A percentile compares a stretch with the other conserved stretches of the same genome.
These are phyloP conservation scores for Brenthis daphne DNA, from an alignment of 2,888 invertebrate genomes.

Conservation along the genomic window DNA sequence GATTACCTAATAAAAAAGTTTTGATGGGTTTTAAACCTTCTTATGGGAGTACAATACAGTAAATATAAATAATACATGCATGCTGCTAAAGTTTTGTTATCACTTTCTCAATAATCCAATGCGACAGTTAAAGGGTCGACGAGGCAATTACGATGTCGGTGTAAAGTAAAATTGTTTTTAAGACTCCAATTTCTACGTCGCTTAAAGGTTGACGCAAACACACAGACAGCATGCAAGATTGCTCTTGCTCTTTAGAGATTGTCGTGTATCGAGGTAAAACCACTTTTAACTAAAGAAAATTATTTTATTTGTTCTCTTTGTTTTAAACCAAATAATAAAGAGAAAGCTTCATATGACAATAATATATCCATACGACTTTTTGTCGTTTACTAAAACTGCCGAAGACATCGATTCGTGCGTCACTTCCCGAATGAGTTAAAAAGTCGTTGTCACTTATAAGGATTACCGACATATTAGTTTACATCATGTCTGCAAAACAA, in stretches of 20 bases:
- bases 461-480: constrained; percentile 36
- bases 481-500: constrained; percentile 23
- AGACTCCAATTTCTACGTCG: constrained; percentile 17
- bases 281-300: constrained; percentile 6
- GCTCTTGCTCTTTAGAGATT: background rate
- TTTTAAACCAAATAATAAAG: too few relatives aligned
- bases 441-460: constrained; percentile 31
- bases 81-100: constrained; percentile 1
- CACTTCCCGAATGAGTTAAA: constrained; percentile 21
- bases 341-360: too few relatives aligned
- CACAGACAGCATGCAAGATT: background rate
- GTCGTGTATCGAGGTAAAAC: background rate
- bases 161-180: constrained; percentile 16
- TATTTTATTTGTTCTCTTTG: background rate
- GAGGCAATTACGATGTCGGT: constrained; percentile 15
- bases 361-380: background rate
- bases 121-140: constrained; percentile 15
- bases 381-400: constrained; percentile 4
- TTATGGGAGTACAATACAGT: too few relatives aligned
- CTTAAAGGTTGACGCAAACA: constrained; percentile 10
- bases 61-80: background rate
- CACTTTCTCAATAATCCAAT: constrained; percentile 17
- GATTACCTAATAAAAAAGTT: too few relatives aligned
- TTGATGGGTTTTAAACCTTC: too few relatives aligned
- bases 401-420: constrained; percentile 26